phyloP scores from a whole-genome alignment of 2,113 vertebrate genomes.

The Romanogobio albipinnatus region DNA sequence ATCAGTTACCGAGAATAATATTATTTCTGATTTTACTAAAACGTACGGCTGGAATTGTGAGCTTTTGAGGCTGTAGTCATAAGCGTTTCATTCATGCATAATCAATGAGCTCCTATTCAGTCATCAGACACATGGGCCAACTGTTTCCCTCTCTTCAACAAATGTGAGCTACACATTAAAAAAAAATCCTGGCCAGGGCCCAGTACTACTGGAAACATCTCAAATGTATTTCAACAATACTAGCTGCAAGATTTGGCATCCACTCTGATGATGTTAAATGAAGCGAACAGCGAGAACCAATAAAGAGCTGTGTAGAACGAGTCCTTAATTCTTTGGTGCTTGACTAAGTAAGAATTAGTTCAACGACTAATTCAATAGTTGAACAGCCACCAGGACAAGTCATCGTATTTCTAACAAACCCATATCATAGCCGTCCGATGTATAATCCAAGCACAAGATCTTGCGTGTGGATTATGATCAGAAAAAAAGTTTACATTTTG shows the following conservation, averaged over 20 bases:
- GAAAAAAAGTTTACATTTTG: not conserved
- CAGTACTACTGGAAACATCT: constrained; percentile 2
- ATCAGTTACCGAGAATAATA: not conserved
- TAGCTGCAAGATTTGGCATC: constrained; percentile 8
- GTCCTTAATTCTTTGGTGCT: constrained; percentile 31
- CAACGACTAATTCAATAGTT: not conserved
- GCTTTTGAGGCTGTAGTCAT: constrained; percentile 13
- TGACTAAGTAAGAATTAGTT: constrained; percentile 7
- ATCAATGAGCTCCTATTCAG: constrained; percentile 11
- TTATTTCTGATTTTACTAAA: not conserved
- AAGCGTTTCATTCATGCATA: constrained; percentile 33
- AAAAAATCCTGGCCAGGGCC: not conserved
- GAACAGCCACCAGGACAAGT: not conserved
- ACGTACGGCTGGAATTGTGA: not conserved
- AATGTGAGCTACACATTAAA: not conserved
- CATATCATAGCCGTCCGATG: not conserved
- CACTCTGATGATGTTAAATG: constrained; percentile 5
- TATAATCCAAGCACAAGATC: not conserved
- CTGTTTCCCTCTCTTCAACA: not conserved
- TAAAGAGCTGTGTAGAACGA: not conserved
- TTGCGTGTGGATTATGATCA: not conserved
- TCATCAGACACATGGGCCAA: not conserved
- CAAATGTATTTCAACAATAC: constrained; percentile 23
- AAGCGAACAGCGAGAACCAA: constrained; percentile 14
- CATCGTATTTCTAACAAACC: not conserved